Conservation (phyloP, 2,888 invertebrate genomes). For the Hoplodrina blanda region DNA sequence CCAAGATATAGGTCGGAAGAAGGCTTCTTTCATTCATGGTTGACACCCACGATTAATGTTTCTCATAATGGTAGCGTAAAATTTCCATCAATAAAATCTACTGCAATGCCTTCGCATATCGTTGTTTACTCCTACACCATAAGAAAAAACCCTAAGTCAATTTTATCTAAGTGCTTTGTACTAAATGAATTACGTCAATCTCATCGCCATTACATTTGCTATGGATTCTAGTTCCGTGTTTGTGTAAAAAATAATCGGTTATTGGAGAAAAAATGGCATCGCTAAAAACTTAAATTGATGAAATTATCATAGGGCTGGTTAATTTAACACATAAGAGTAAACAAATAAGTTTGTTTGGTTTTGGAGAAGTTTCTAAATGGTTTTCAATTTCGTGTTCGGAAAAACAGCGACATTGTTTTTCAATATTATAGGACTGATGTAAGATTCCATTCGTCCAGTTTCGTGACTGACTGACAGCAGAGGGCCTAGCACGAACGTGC, state of each 20-base stretch:
- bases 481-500: not conserved
- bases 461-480: not conserved
- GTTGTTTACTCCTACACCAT: not conserved
- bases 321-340: constrained; percentile 33
- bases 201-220: constrained; percentile 2
- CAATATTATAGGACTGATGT: not conserved
- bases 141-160: constrained; percentile 24
- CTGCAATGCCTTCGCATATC: not conserved
- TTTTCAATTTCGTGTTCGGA: too few relatives aligned
- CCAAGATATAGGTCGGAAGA: not conserved
- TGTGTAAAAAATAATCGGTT: constrained; percentile 30
- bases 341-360: constrained; percentile 7
- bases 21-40: not conserved
- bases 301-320: constrained; percentile 39
- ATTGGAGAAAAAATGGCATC: not conserved
- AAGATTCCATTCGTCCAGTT: not conserved
- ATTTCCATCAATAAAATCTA: constrained; percentile 7
- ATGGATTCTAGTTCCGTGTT: constrained; percentile 45
- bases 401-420: not conserved
- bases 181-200: constrained; percentile 32
- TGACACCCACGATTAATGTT: not conserved
- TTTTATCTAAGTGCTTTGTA: constrained; percentile 9
- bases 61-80: not conserved
- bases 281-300: constrained; percentile 15
- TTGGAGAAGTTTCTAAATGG: not conserved